Evolutionary conservation across 2,797 vertebrate genomes (phyloP).

Genomic region (Artibeus jamaicensis): DNA sequence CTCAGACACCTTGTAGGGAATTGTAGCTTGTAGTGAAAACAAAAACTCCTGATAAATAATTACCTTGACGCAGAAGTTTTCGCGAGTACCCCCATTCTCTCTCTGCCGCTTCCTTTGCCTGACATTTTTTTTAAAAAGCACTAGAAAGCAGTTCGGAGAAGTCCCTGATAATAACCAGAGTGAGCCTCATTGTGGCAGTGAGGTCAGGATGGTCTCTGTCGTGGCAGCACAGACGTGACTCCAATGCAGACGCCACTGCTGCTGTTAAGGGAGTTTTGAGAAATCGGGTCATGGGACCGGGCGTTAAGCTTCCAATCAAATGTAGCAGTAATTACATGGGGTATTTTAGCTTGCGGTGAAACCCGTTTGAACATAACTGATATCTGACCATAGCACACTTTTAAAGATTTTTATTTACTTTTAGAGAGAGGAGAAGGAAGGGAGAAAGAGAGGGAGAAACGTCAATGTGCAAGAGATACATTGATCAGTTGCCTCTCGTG

Average conservation of each 20-base stretch:
- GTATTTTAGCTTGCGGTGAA: accelerated
- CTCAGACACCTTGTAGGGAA: constrained; percentile 53
- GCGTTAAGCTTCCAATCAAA: not conserved
- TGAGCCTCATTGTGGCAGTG: not conserved
- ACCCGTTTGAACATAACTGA: accelerated
- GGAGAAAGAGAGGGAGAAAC: no score
- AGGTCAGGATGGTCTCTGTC: not conserved
- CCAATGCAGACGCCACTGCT: not conserved
- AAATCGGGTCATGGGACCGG: no score
- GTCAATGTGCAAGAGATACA: no score
- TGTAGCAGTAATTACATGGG: accelerated
- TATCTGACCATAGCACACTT: accelerated
- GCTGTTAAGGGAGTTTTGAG: not conserved
- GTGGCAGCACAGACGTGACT: not conserved
- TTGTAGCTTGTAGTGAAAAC: constrained; percentile 39
- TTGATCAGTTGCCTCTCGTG: no score
- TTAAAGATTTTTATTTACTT: no score
- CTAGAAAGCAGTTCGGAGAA: constrained; percentile 6
- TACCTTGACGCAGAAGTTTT: constrained; percentile 2
- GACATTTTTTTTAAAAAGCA: not conserved
- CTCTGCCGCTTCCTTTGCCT: not conserved
- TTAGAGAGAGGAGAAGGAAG: no score
- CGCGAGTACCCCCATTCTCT: not conserved
- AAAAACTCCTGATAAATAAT: constrained; percentile 56
- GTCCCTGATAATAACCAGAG: not conserved